Conservation (phyloP, 2,113 vertebrate genomes). For the Eurystomus gularis region DNA sequence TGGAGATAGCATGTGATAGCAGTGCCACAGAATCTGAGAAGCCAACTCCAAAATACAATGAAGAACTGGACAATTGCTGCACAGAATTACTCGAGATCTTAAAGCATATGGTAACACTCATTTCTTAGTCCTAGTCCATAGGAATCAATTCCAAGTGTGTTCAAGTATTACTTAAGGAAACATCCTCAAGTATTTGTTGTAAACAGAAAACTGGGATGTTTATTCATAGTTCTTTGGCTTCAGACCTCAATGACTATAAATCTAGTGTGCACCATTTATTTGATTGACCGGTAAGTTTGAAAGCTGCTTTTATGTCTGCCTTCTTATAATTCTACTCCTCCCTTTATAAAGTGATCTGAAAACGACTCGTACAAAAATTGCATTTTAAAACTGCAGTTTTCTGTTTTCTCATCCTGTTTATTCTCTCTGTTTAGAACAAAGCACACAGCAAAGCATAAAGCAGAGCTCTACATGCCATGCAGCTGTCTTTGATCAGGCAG, state of each 20-base stretch:
- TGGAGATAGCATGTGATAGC: slow-evolving; percentile 50
- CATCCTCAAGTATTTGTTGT: background rate
- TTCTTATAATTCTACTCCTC: background rate
- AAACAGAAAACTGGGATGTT: background rate
- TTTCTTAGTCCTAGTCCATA: background rate
- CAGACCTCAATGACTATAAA: background rate
- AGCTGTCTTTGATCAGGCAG: slow-evolving; percentile 11
- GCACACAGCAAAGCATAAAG: background rate
- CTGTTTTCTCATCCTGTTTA: background rate
- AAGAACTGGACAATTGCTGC: slow-evolving; percentile 80
- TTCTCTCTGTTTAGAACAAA: background rate
- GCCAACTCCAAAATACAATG: slow-evolving; percentile 22
- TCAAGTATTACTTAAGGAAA: background rate
- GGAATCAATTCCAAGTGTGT: background rate
- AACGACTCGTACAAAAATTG: background rate
- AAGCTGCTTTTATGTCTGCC: background rate
- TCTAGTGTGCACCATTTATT: background rate
- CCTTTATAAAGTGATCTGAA: background rate
- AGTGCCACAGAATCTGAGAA: background rate
- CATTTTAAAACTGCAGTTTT: background rate
- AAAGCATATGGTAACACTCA: slow-evolving; percentile 78
- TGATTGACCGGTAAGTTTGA: background rate
- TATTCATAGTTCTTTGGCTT: background rate
- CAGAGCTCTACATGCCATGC: background rate
- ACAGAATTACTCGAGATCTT: slow-evolving; percentile 76